A percentile compares a stretch with the other conserved stretches of the same genome.
phyloP scores from a whole-genome alignment of 2,113 vertebrate species.

The Corvus cornix region DNA sequence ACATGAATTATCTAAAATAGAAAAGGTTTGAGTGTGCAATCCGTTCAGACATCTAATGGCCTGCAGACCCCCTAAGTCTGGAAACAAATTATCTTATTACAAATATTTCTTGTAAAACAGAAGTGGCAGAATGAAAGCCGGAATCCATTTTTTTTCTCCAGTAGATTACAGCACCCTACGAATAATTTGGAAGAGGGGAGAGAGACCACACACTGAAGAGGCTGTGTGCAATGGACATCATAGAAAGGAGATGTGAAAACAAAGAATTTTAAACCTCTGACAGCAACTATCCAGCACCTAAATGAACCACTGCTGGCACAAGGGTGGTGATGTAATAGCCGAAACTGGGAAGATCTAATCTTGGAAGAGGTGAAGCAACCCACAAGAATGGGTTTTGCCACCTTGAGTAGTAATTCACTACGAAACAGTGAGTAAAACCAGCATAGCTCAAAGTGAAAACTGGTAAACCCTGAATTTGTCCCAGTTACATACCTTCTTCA shows the following conservation, averaged over 20 bases:
- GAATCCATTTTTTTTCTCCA: neutral
- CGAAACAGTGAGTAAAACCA: neutral
- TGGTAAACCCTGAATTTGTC: rapidly evolving
- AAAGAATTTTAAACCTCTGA: neutral
- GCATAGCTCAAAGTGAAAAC: neutral
- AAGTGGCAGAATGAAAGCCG: neutral
- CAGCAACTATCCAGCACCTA: neutral
- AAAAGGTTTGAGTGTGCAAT: neutral
- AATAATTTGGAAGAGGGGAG: neutral
- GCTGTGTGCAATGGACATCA: rapidly evolving
- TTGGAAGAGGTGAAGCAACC: neutral
- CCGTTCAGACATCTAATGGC: neutral
- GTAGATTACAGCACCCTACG: neutral
- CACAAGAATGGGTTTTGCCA: neutral
- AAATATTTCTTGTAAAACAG: neutral
- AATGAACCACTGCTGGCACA: neutral
- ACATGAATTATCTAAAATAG: neutral
- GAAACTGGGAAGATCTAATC: neutral
- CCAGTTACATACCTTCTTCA: neutral
- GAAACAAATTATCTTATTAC: neutral
- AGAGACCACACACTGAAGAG: rapidly evolving
- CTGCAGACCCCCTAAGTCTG: neutral
- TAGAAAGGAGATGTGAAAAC: neutral
- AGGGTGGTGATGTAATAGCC: neutral
- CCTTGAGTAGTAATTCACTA: neutral